phyloP scores from a whole-genome alignment of 2,888 invertebrate genomes.

The Euspilapteryx auroguttella region DNA sequence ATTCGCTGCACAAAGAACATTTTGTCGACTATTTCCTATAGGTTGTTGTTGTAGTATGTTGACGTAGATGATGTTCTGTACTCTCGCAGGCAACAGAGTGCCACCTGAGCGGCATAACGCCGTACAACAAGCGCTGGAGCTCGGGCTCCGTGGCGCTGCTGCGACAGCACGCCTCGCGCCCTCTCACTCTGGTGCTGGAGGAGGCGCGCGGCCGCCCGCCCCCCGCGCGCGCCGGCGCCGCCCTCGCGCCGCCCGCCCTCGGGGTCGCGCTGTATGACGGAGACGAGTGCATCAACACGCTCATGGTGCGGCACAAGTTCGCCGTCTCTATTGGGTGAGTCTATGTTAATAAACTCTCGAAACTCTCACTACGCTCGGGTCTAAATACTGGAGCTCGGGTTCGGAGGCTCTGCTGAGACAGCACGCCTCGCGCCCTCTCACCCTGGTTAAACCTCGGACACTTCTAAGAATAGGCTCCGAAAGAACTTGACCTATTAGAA shows the following conservation, averaged over 20 bases:
- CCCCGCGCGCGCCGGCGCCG: conserved; percentile 31
- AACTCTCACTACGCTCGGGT: no score
- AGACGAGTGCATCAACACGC: conserved; percentile 29
- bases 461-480: no score
- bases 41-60: no score
- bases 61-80: no score
- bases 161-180: conserved; percentile 15
- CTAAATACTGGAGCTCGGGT: conserved; percentile 31
- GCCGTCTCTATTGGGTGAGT: conserved; percentile 39
- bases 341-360: no score
- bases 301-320: conserved; percentile 38
- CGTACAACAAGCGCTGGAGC: conserved; percentile 35
- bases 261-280: conserved; percentile 30
- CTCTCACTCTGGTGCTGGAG: conserved; percentile 28
- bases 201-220: conserved; percentile 23
- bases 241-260: no score
- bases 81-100: conserved; percentile 37
- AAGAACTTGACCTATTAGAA: no score
- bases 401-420: conserved; percentile 27
- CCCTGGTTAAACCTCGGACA: no score
- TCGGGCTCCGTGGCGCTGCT: conserved; percentile 26
- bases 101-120: conserved; percentile 37
- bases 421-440: conserved; percentile 17
- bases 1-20: no score
- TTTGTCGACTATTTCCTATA: no score